Evolutionary conservation across 2,113 vertebrate species (phyloP).

Genomic region (Dipodomys merriami): DNA sequence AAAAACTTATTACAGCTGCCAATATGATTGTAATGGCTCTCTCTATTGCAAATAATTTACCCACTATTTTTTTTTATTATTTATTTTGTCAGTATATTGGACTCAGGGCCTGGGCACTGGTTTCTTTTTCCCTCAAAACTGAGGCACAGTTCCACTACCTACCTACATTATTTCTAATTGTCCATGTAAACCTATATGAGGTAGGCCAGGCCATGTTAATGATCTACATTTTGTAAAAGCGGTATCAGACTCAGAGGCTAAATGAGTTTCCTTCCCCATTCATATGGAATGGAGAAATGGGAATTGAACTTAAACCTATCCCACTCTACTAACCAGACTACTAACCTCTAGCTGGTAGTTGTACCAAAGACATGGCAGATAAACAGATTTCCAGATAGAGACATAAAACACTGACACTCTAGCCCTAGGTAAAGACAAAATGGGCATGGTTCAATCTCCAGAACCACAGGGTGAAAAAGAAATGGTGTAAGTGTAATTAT

Average conservation of each 20-base stretch:
- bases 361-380: conserved; percentile 12
- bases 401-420: conserved; percentile 31
- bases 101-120: too few species aligned
- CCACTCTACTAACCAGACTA: neutral
- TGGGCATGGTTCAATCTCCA: too few species aligned
- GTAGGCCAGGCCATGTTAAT: neutral
- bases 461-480: too few species aligned
- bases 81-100: too few species aligned
- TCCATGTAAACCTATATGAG: neutral
- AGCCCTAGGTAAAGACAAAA: neutral
- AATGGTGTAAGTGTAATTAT: neutral
- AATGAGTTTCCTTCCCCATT: neutral
- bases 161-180: conserved; percentile 4
- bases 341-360: neutral
- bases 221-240: conserved; percentile 43
- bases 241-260: conserved; percentile 6
- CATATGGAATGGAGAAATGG: neutral
- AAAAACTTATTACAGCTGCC: neutral
- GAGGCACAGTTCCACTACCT: too few species aligned
- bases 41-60: neutral
- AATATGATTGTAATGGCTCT: conserved; percentile 14
- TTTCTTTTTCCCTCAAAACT: too few species aligned
- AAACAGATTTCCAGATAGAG: conserved; percentile 30
- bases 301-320: neutral
- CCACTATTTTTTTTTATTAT: neutral